Evolutionary conservation across 2,888 invertebrate species (phyloP).

Genomic region (Ophraella communa): DNA sequence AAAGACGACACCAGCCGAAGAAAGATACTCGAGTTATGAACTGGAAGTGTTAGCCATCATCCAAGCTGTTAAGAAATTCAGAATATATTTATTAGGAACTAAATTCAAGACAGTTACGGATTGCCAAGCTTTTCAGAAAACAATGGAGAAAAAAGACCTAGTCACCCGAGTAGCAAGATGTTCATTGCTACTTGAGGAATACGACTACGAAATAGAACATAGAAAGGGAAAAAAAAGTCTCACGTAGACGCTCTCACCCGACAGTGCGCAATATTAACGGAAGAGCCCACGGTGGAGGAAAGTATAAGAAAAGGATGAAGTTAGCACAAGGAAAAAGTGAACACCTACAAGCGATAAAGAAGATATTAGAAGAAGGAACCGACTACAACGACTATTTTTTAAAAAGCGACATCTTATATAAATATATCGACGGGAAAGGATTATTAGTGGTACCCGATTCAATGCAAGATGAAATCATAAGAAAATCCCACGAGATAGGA

Average conservation of each 20-base stretch:
- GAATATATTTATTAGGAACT: no score
- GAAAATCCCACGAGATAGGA: slow-evolving; percentile 49
- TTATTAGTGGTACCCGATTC: slow-evolving; percentile 46
- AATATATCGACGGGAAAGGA: slow-evolving; percentile 33
- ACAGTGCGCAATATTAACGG: slow-evolving; percentile 15
- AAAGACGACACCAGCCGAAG: slow-evolving; percentile 46
- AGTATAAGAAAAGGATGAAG: slow-evolving; percentile 17
- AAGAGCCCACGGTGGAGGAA: slow-evolving; percentile 11
- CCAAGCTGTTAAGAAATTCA: slow-evolving; percentile 49
- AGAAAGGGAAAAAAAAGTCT: no score
- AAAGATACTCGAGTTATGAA: slow-evolving; percentile 50
- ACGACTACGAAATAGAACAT: no score
- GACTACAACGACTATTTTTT: slow-evolving; percentile 26
- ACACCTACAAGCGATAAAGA: slow-evolving; percentile 35
- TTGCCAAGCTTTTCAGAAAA: no score
- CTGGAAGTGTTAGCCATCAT: slow-evolving; percentile 52
- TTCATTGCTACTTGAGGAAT: no score
- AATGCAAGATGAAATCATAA: slow-evolving; percentile 53
- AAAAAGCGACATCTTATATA: slow-evolving; percentile 41
- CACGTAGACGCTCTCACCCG: no score
- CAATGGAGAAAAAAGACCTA: no score
- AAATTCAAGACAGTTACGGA: no score
- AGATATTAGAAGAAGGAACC: slow-evolving; percentile 32
- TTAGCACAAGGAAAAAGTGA: slow-evolving; percentile 39
- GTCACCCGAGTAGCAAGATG: no score